Evolutionary conservation across 2,113 vertebrate genomes (phyloP).

Genomic region (Oxyruncus cristatus): DNA sequence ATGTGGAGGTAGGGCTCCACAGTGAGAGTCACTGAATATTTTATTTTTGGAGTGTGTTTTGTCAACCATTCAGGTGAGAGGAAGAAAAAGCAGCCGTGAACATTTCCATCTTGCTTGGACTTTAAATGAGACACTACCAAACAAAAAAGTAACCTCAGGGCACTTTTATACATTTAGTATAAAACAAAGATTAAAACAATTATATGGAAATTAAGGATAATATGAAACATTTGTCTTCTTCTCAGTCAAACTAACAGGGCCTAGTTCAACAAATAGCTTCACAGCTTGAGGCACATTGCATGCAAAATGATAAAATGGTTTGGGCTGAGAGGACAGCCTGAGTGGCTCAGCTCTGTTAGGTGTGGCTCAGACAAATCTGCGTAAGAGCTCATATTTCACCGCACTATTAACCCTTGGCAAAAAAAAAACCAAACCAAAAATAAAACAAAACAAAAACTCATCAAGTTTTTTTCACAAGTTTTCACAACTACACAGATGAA

Average conservation of each 20-base stretch:
- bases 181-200: slow-evolving; percentile 79
- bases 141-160: slow-evolving; percentile 57
- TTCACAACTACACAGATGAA: not conserved
- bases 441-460: too few species aligned
- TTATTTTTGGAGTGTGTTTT: not conserved
- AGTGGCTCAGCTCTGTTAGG: not conserved
- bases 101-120: slow-evolving; percentile 38
- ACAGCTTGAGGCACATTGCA: slow-evolving; percentile 56
- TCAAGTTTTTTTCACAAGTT: not conserved
- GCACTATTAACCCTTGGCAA: not conserved
- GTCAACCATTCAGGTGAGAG: slow-evolving; percentile 37
- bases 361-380: not conserved
- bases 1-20: not conserved
- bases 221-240: slow-evolving; percentile 74
- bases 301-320: slow-evolving; percentile 21
- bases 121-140: slow-evolving; percentile 66
- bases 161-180: slow-evolving; percentile 69
- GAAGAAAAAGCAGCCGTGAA: slow-evolving; percentile 45
- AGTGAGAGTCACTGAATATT: not conserved
- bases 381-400: not conserved
- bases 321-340: not conserved
- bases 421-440: too few species aligned
- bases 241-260: slow-evolving; percentile 62
- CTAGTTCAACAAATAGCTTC: slow-evolving; percentile 66
- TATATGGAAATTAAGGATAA: slow-evolving; percentile 80